Percentiles rank a stretch among this genome's conserved stretches.
Evolutionary conservation across 2,113 vertebrate species (phyloP).

Genomic region (Xiphophorus maculatus): DNA sequence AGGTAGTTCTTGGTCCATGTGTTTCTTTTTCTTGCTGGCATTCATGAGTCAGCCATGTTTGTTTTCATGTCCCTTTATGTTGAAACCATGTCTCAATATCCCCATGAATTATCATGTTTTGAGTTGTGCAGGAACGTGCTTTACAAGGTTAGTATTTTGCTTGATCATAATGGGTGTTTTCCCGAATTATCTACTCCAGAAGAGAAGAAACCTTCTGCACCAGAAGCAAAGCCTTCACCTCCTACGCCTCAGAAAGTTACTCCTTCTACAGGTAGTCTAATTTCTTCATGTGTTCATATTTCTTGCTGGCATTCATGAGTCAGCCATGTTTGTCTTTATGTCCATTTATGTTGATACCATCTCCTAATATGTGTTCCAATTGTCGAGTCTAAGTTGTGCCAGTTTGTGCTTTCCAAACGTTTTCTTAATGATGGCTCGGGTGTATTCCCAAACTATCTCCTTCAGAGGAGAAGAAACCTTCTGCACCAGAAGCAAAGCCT

Average conservation of each 20-base stretch:
- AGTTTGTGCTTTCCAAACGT: neutral
- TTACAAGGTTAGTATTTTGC: neutral
- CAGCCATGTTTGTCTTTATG: neutral
- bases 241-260: slow-evolving; percentile 18
- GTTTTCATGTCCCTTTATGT: neutral
- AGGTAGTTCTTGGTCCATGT: slow-evolving; percentile 10
- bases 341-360: neutral
- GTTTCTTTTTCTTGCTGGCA: neutral
- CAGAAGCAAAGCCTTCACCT: slow-evolving; percentile 30
- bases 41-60: neutral
- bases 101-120: neutral
- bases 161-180: slow-evolving; percentile 45
- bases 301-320: neutral
- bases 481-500: slow-evolving; percentile 33
- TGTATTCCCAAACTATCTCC: slow-evolving; percentile 53
- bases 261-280: slow-evolving; percentile 36
- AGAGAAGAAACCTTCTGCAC: slow-evolving; percentile 43
- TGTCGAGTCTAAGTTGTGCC: neutral
- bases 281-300: neutral
- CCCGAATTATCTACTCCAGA: slow-evolving; percentile 51
- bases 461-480: slow-evolving; percentile 53
- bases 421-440: slow-evolving; percentile 30
- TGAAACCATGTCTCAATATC: neutral
- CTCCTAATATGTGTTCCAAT: neutral
- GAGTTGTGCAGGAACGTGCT: neutral